Evolutionary conservation across 2,797 vertebrate genomes (phyloP), one percentile per base, ranked within the genome.

Genomic region (Argentina silus): DNA sequence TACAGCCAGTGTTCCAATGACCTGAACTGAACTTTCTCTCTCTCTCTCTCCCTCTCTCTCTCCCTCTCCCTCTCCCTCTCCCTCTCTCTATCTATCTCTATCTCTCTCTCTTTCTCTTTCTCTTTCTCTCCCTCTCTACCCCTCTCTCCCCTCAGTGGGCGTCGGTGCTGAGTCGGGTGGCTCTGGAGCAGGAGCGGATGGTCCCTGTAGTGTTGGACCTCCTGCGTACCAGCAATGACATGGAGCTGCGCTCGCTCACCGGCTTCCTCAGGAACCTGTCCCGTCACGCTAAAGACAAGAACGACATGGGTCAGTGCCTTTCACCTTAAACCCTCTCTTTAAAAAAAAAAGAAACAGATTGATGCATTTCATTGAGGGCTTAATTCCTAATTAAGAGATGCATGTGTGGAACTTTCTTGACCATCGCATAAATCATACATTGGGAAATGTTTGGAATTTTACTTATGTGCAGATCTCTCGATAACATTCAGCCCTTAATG

Each of bases 201-300:
- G 81, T 97, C 81, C 96, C 96, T 1, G 90, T 92, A 0, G 78
- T 98, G 79, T 56, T 96, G 59, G 95, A 96, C 84, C 90, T 86
- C 0, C 79, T 99, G 7, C 89, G 90, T 2, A 96, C 94, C 0
- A 90, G 88, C 0, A 95, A 85, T 19, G 93, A 95, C 45, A 53
- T 78, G 75, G 96, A 99, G 89, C 91, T 98, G 76, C 95, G 96
- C 63, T 96, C 97, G 0, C 84, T 98, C 69, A 98, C 96, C 0
- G 97, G 97, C 36, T 91, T 99, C 67, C 91, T 99, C 78, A 93
- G 97, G 56, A 99, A 98, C 88, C 91, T 99, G 74, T 95, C 96
- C 47, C 95, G 96, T 47, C 95, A 99, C 0, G 85, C 93, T 42
- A 89, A 60, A 44, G 93, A 98, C 80, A 98, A 98, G 90, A 93